Percentiles rank a stretch among this genome's conserved stretches.
Conservation (phyloP, 1,140 invertebrate genomes). For the Pogonognathellus flavescens region DNA sequence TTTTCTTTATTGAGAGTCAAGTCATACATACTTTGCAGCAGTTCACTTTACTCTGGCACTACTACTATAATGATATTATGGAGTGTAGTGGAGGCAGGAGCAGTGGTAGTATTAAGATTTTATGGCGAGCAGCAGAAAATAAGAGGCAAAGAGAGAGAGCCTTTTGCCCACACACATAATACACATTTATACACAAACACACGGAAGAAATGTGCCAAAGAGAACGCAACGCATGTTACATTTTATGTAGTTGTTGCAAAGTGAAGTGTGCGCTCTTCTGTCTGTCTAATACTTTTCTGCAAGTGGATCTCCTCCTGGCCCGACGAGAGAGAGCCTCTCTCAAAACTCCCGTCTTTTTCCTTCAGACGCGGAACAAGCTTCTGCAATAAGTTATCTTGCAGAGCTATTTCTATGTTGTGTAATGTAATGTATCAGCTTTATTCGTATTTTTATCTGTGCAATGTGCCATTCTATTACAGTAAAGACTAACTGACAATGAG, state of each 20-base stretch:
- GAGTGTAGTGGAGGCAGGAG: background rate
- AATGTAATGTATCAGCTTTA: constrained; percentile 34
- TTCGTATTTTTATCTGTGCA: constrained; percentile 14
- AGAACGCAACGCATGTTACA: constrained; percentile 31
- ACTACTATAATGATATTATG: too few species aligned
- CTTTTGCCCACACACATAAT: too few species aligned
- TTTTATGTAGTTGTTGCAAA: background rate
- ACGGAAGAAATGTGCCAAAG: constrained; percentile 40
- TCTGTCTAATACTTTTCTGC: background rate
- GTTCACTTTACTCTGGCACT: too few species aligned
- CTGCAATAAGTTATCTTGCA: background rate
- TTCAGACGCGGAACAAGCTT: background rate
- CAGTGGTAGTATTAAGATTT: constrained; percentile 30
- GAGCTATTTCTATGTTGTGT: background rate
- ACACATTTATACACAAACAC: background rate
- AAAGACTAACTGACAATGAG: constrained; percentile 30
- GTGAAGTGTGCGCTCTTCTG: background rate
- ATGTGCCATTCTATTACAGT: constrained; percentile 20
- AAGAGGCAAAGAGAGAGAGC: too few species aligned
- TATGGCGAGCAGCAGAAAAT: constrained; percentile 10
- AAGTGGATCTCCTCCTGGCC: background rate
- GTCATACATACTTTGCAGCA: too few species aligned
- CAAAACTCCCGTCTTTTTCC: background rate
- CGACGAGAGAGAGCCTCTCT: background rate
- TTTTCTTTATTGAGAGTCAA: constrained; percentile 40